phyloP scores from a whole-genome alignment of 1,140 invertebrate species.

The Pomacea maculata region DNA sequence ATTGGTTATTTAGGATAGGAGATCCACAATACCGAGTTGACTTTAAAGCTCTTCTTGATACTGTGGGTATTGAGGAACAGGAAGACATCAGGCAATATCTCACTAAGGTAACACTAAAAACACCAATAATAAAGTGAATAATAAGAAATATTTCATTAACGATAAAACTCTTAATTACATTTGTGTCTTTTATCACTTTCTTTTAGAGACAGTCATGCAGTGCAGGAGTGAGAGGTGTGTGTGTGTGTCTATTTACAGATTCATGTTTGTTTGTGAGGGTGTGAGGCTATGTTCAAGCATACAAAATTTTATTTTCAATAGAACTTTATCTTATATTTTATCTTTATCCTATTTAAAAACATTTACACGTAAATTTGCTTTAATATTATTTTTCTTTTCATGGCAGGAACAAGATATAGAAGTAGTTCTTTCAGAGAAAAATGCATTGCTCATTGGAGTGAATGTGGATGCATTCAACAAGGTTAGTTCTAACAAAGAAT shows the following conservation, averaged over 20 bases:
- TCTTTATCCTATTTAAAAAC: not conserved
- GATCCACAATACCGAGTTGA: conserved; percentile 6
- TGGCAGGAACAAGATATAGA: conserved; percentile 8
- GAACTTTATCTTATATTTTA: not conserved
- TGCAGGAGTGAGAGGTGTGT: not conserved
- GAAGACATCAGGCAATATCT: not conserved
- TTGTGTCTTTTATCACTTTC: not conserved
- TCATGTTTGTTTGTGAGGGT: not conserved
- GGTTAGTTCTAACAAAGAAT: not conserved
- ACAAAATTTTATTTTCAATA: too few species aligned
- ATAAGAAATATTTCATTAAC: not conserved
- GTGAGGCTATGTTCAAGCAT: not conserved
- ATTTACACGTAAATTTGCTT: not conserved
- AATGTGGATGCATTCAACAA: conserved; percentile 2
- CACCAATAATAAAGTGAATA: not conserved
- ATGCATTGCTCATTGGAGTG: not conserved
- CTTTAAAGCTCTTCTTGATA: not conserved
- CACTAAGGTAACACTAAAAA: not conserved
- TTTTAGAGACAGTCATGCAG: not conserved
- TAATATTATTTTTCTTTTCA: not conserved
- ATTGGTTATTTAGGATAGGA: not conserved
- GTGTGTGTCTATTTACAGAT: not conserved
- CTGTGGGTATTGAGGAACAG: not conserved
- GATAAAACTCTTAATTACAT: not conserved
- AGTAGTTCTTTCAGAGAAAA: not conserved